Base-by-base conservation (phyloP, 2,888 invertebrate species). In the Ditula angustiorana region DNA sequence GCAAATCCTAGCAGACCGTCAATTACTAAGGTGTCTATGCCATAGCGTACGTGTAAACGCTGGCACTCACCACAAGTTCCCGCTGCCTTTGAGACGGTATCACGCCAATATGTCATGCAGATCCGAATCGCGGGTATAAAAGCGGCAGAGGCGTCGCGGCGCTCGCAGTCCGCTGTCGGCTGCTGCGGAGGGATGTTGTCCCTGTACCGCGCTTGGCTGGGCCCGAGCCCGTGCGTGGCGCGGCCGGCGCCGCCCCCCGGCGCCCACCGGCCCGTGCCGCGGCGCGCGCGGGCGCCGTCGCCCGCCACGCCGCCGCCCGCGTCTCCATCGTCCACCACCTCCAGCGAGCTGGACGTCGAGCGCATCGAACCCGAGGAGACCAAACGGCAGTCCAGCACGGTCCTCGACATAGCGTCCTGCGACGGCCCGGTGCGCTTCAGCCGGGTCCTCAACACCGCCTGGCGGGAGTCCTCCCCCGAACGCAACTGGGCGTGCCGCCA, bases 361-460 rank as follows among this genome's bases (percentile, higher is more conserved):
- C 78, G 82, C 33, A 81, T 91, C 61, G 92, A 92, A 49, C 79
- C 84, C 0, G 85, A 83, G 0, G 79, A 57, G 10, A 24, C 82
- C 2, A 76, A 78, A 49, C 74, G 71, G 19, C 66, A 74, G 1
- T 74, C 80, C 53, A 83, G 68, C 79, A 95, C 96, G 0, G 95
- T 97, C 1, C 89, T 97, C 67, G 98, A 98, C 85, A 94, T 98
- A n/a, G 98, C 98, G 0, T 97, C 96, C 69, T 98, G 98, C 85
- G 98, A 98, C 85, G 98, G 98, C 0, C 98, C 98, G 0, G 97
- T 98, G 0, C 94, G 96, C 24, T 91, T 98, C 87, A 96, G 97
- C 74, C 94, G 98, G 1, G 97, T 98, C 2, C 90, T 97, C 1
- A 98, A 98, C 89, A 95, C 95, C 55, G 96, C 97, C 65, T 98